phyloP scores from a whole-genome alignment of 2,797 vertebrate genomes.

The Alcedo quadribrachys region DNA sequence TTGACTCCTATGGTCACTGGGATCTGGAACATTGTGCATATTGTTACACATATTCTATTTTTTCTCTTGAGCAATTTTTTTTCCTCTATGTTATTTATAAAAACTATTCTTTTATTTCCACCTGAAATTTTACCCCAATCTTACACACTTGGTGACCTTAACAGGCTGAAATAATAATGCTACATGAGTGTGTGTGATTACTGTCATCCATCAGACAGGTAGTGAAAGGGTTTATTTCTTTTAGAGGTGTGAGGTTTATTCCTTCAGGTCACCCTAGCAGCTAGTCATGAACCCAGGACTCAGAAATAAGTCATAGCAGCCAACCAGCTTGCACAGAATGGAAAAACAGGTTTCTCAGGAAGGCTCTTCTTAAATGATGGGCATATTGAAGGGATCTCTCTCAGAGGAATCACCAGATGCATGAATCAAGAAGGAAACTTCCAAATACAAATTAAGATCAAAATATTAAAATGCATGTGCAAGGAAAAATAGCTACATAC shows the following conservation, averaged over 20 bases:
- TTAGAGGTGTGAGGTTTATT: not conserved
- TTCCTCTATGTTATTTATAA: not conserved
- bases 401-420: not conserved
- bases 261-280: not conserved
- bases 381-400: not conserved
- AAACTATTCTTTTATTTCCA: not conserved
- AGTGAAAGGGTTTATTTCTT: not conserved
- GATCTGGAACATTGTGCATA: not conserved
- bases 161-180: not conserved
- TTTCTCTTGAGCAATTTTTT: not conserved
- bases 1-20: not conserved
- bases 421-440: not conserved
- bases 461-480: not conserved
- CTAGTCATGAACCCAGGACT: not conserved
- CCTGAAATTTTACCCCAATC: not conserved
- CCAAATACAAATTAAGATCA: not conserved
- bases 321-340: not conserved
- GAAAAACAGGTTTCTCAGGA: not conserved
- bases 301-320: not conserved
- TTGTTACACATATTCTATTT: not conserved
- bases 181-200: not conserved
- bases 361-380: not conserved
- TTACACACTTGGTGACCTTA: not conserved
- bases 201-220: not conserved
- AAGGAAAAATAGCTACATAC: not conserved